phyloP scores from a whole-genome alignment of 2,888 invertebrate species.

The Podotricha telesiphe region DNA sequence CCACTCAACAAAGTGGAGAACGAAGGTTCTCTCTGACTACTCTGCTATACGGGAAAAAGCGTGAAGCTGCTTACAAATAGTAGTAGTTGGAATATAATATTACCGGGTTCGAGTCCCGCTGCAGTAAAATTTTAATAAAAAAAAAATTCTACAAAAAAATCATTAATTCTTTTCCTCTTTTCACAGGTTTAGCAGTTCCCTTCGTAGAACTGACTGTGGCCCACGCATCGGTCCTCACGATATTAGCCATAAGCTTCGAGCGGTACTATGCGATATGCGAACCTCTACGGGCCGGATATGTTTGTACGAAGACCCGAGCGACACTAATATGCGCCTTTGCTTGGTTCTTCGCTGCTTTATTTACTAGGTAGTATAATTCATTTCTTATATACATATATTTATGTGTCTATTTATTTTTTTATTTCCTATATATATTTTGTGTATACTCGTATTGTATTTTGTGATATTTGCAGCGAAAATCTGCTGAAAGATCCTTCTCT shows the following conservation, averaged over 20 bases:
- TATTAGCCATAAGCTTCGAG: slow-evolving; percentile 96
- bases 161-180: slow-evolving; percentile 9
- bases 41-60: no score
- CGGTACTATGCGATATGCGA: slow-evolving; percentile 95
- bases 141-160: no score
- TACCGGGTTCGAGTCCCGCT: no score
- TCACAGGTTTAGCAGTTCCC: slow-evolving; percentile 94
- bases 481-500: not conserved
- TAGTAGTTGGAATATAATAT: no score
- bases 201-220: slow-evolving; percentile 96
- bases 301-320: slow-evolving; percentile 93
- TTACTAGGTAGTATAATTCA: slow-evolving; percentile 87
- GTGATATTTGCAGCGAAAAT: not conserved
- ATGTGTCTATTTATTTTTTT: no score
- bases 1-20: no score
- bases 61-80: no score
- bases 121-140: no score
- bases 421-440: no score
- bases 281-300: slow-evolving; percentile 94
- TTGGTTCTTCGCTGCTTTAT: slow-evolving; percentile 92
- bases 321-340: slow-evolving; percentile 91
- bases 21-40: no score
- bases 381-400: not conserved
- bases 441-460: not conserved
- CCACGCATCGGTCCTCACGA: slow-evolving; percentile 95